Base-by-base conservation (phyloP, 2,888 invertebrate species). In the Anthophora plumipes region DNA sequence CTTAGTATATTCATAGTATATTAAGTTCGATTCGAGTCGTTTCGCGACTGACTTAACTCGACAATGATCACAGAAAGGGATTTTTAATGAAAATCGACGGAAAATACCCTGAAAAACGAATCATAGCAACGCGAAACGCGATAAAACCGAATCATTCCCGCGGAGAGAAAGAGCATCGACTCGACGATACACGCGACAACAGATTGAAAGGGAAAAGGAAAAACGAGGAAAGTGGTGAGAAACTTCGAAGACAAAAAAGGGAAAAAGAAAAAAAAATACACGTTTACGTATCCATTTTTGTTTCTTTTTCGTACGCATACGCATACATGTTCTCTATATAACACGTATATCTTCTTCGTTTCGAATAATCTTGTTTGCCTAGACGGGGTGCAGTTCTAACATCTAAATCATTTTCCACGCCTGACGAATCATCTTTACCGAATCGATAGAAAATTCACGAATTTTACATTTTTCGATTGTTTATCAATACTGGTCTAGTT, bases 341-440 rank as follows among this genome's bases (percentile, higher is more conserved):
- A 9, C 52, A 55, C 22, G 17, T 63, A 61, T 67, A 68, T 77
- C 68, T 76, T 31, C 55, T 64, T 77, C 57, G 64, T 77, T 61
- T 63, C 88, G 86, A 55, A 39, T 57, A 89, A 88, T 82, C 79
- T 91, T 85, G 84, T 88, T 89, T 80, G 82, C 80, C 86, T 88
- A 88, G 78, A 88, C 88, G 88, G 87, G 83, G 76, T 87, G 89
- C 87, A 90, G 89, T 89, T 90, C 87, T 88, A 88, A 79, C 64
- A 70, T 90, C 88, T 31, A 31, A 1, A 31, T 4, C 1, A 31
- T 31, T 31, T 31, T 1, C 31, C 31, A 31, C 4, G 31, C 31
- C 31, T 31, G 31, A 31, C 31, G 4, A 31, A 31, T 31, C 31
- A 31, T 4, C 2, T 31, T 31, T 31, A n/a, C n/a, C n/a, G n/a